Evolutionary conservation across 2,888 invertebrate genomes (phyloP), one percentile per base, ranked within the genome.

Genomic region (Sarcophaga caerulescens): DNA sequence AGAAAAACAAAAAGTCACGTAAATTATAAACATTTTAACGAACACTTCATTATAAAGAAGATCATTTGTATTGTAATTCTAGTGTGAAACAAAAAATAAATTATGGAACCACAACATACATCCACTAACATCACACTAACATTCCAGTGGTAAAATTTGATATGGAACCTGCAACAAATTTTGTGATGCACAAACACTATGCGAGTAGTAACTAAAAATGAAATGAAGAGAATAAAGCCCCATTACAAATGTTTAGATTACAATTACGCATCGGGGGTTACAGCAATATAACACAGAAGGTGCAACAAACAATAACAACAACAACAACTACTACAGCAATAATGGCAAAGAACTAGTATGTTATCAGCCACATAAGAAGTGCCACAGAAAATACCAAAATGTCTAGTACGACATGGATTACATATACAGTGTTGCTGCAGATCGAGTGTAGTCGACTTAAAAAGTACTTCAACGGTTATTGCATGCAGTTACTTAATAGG

Each of bases 241-340:
- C 82, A 81, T 76, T 83, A 78, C 65, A 83, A 86, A 78, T 87
- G 87, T 87, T 87, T 87, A 78, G 86, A 87, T 86, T 83, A 87
- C 81, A 82, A 87, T 86, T 85, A 86, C 82, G 60, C 84, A 86
- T 82, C 81, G 65, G 82, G 79, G 84, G 86, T 75, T 75, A 52
- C 52, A 17, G 74, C 60, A 71, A 74, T 69, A 81, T 44, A n/a
- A 62, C 35, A 35, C 35, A 47, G 44, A 59, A 79, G 75, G 68
- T 76, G 82, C 80, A 80, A 65, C 71, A 57, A 73, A 71, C 35
- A 73, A 19, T n/a, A 68, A 60, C 44, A 73, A 44, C 45, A 81
- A 35, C 35, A 35, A 35, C 6, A 35, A 35, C 35, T 6, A 35
- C 35, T 8, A 35, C 6, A 35, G 6, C 6, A 35, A 5, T 6